Base-by-base conservation (phyloP, 2,888 invertebrate genomes). In the Dendrolimus pini region DNA sequence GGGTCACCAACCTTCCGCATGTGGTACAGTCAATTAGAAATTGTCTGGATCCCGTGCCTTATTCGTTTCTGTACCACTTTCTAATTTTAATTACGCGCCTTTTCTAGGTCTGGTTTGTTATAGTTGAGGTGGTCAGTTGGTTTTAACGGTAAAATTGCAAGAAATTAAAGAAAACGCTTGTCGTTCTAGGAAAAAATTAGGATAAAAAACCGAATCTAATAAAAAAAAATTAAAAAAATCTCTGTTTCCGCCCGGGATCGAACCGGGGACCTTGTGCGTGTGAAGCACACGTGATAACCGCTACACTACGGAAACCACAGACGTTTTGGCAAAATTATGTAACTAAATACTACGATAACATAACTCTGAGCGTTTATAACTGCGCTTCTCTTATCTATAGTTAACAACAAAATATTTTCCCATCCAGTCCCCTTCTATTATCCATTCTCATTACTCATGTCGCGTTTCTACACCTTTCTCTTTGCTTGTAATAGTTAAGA, bases 281-380 rank as follows among this genome's bases (percentile, higher is more conserved):
- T 94, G 94, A 94, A 94, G 94, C 94, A 94, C 93, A 94, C 93
- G 93, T 94, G 94, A 94, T 94, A 93, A 94, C 93, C 93, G 92
- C 94, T 94, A 93, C 94, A 94, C 93, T 93, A 94, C 93, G 93
- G 92, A 93, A 93, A 93, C 93, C 66, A 10, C 41, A 12, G n/a
- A 8, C 0, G 12, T 47, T 0, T 0, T 1, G 8, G 0, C 52
- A 54, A 59, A 59, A 59, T 54, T 53, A 13, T 30, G 6, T 18
- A 30, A 30, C 30, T 30, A 30, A 30, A 6, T 30, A 30, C 6
- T 30, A 30, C 30, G 30, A 30, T 30, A 6, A 30, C 3, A 30
- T 30, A 30, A 30, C 30, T 30, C 30, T 0, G 30, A 30, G 30
- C 30, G 30, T 30, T 6, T 6, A 30, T 30, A 30, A 1, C 18